Base-by-base conservation (phyloP, 1,140 invertebrate species). In the Paracyclopina nana region DNA sequence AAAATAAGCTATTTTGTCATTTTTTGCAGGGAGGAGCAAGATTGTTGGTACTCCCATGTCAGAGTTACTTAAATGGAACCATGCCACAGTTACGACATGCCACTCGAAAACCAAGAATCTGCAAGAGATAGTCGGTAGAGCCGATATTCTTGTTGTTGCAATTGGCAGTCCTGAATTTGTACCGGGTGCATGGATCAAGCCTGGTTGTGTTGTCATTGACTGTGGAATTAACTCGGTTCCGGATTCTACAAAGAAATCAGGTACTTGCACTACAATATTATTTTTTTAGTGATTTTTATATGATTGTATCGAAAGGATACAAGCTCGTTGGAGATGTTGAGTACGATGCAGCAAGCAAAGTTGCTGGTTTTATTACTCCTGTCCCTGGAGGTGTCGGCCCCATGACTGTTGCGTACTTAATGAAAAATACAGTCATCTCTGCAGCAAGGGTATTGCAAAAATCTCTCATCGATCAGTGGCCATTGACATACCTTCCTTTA, bases 191-290 rank as follows among this genome's bases (percentile, higher is more conserved):
- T 98, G 94, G 94, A 79, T 99, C 38, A 98, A 98, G 68, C 85
- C 86, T 0, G 91, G 92, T 16, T 91, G 92, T 41, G 79, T 98
- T 25, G 92, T 99, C n/a, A 96, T 99, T 57, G 95, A 99, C 64
- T 99, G 94, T 70, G 95, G 95, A 31, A 99, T 98, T 49, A 97
- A 94, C 66, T 73, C 80, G 4, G 79, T 94, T 56, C 73, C 82
- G 91, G 90, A 96, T 73, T 41, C 74, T 0, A 77, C 77, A 0
- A 91, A 85, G 64, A 79, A 80, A 60, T 74, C 69, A 18, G 40
- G 40, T n/a, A n/a, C n/a, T n/a, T n/a, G n/a, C n/a, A n/a, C n/a
- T n/a, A n/a, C n/a, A n/a, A n/a, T n/a, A n/a, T n/a, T n/a, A n/a
- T n/a, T n/a, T n/a, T n/a, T n/a, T n/a, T n/a, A n/a, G n/a, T n/a